Evolutionary conservation across 2,888 invertebrate species (phyloP).

Genomic region (Megastigmus dorsalis): DNA sequence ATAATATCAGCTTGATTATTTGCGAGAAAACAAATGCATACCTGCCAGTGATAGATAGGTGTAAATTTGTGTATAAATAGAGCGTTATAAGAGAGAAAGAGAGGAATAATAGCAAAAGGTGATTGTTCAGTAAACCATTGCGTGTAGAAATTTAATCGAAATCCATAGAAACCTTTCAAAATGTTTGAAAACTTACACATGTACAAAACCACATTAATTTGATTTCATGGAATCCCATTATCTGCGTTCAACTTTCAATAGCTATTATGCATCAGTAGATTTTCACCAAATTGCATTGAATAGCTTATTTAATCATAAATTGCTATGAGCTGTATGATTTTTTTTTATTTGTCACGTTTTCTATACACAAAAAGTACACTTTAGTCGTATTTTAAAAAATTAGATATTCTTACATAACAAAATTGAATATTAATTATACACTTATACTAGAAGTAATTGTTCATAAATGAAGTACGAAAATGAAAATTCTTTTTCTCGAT

Average conservation of each 20-base stretch:
- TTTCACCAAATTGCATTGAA: not conserved
- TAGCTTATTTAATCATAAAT: not conserved
- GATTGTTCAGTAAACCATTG: not conserved
- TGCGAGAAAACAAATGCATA: too few relatives aligned
- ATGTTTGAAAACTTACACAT: not conserved
- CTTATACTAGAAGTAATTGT: too few relatives aligned
- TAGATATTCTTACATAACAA: too few relatives aligned
- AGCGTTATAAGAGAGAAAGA: not conserved
- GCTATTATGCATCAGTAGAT: not conserved
- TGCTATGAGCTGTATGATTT: too few relatives aligned
- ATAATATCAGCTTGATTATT: too few relatives aligned
- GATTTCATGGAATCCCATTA: slow-evolving; percentile 13
- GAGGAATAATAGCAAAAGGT: not conserved
- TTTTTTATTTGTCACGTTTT: too few relatives aligned
- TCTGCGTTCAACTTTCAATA: not conserved
- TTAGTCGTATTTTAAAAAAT: too few relatives aligned
- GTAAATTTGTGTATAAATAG: not conserved
- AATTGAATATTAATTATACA: too few relatives aligned
- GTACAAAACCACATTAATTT: not conserved
- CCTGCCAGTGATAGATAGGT: too few relatives aligned
- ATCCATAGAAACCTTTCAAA: not conserved
- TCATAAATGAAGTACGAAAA: too few relatives aligned
- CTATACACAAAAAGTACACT: too few relatives aligned
- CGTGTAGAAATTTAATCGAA: not conserved
- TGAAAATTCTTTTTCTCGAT: too few relatives aligned